These are phyloP conservation scores for Allenopithecus nigroviridis DNA, from an alignment of 2,797 vertebrate genomes.

Conservation along the genomic window DNA sequence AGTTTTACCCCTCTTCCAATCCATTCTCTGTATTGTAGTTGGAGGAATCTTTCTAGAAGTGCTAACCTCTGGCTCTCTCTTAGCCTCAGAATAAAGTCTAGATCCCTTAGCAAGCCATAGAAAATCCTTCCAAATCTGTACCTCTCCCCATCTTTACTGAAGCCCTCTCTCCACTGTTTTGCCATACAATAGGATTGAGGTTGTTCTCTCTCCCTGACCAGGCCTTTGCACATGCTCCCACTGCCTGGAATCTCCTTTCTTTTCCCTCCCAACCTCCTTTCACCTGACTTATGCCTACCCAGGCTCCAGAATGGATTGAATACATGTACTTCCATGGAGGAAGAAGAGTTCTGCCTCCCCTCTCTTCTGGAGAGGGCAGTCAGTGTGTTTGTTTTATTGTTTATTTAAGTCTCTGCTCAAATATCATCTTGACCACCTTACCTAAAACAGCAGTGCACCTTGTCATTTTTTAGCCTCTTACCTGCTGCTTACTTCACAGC, in stretches of 20 bases:
- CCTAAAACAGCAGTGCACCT: neutral
- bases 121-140: neutral
- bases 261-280: neutral
- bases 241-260: neutral
- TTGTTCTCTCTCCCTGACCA: neutral
- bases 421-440: neutral
- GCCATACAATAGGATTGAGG: neutral
- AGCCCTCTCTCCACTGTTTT: neutral
- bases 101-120: slow-evolving; percentile 10
- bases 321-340: neutral
- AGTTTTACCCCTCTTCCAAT: neutral
- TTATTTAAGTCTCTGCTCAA: neutral
- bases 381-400: neutral
- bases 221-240: neutral
- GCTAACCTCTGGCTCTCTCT: neutral
- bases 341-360: neutral
- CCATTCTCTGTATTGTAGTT: neutral
- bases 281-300: neutral
- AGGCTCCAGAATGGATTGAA: neutral
- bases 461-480: neutral
- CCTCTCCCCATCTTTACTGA: neutral
- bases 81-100: slow-evolving; percentile 43
- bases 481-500: neutral
- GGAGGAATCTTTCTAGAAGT: slow-evolving; percentile 50
- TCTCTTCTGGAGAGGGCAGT: neutral